Conservation (phyloP, 53 echinoderm and acorn worm genomes). For the Arbacia lixula region DNA sequence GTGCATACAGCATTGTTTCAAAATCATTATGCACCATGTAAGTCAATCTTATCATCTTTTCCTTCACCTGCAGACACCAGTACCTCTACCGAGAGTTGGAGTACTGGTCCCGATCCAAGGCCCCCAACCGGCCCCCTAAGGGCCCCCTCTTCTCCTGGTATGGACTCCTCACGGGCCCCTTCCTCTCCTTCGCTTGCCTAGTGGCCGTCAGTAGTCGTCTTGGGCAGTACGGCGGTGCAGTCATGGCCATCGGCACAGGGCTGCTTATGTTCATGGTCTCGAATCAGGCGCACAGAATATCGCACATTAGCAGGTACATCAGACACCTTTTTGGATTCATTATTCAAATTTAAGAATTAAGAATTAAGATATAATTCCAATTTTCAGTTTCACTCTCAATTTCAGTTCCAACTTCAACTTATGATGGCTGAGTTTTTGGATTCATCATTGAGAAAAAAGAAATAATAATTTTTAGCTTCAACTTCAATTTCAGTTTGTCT, state of each 20-base stretch:
- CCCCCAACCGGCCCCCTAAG: slow-evolving; percentile 68
- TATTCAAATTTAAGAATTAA: not conserved
- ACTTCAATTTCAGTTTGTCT: no score
- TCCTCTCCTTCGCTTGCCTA: slow-evolving; percentile 63
- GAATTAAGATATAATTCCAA: not conserved
- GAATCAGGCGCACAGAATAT: slow-evolving; percentile 73
- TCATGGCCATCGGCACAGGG: slow-evolving; percentile 51
- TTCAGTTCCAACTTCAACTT: no score
- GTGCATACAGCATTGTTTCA: no score
- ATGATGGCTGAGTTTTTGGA: no score
- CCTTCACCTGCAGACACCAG: slow-evolving; percentile 77
- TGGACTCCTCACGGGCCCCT: slow-evolving; percentile 75
- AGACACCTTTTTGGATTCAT: not conserved
- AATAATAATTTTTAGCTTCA: no score
- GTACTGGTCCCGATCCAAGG: slow-evolving; percentile 67
- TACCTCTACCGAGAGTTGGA: slow-evolving; percentile 70
- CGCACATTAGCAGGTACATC: slow-evolving; percentile 78
- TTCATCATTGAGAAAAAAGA: no score
- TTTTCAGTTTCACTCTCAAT: no score
- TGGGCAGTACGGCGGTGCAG: slow-evolving; percentile 55
- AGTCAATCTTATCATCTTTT: no score
- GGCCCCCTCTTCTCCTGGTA: slow-evolving; percentile 94
- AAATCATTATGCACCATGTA: no score
- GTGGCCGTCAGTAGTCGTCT: slow-evolving; percentile 38
- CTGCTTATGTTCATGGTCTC: slow-evolving; percentile 57